Evolutionary conservation across 2,113 vertebrate species (phyloP).

Genomic region (Oreochromis aureus): DNA sequence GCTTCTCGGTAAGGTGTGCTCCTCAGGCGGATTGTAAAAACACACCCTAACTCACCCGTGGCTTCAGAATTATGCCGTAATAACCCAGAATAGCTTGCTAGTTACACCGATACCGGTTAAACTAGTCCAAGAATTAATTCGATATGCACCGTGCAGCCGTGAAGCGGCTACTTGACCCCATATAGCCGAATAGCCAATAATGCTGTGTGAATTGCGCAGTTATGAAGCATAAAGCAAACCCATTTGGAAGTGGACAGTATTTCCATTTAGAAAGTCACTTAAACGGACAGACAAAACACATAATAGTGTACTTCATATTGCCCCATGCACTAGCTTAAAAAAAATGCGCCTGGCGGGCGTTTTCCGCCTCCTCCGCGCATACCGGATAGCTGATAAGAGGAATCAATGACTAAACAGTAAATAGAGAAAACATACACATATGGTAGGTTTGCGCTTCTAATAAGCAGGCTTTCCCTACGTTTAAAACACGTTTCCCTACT

Average conservation of each 20-base stretch:
- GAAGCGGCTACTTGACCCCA: slow-evolving; percentile 1
- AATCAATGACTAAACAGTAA: slow-evolving; percentile 5
- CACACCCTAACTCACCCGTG: neutral
- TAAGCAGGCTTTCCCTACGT: fast-evolving
- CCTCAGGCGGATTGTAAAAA: slow-evolving; percentile 2
- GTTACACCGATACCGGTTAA: neutral
- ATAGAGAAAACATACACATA: neutral
- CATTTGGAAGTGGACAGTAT: neutral
- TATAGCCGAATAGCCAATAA: neutral
- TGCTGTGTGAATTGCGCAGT: slow-evolving; percentile 59
- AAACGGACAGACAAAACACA: neutral
- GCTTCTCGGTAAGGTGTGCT: slow-evolving; percentile 9
- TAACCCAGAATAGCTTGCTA: slow-evolving; percentile 5
- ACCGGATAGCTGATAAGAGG: neutral
- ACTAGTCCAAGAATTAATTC: slow-evolving; percentile 15
- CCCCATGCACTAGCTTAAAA: neutral
- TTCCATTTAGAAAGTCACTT: neutral
- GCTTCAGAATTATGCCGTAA: slow-evolving; percentile 21
- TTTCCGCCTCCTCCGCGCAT: slow-evolving; percentile 9
- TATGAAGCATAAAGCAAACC: slow-evolving; percentile 1
- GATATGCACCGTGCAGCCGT: neutral
- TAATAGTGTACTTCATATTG: fast-evolving
- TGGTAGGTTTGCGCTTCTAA: neutral
- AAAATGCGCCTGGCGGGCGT: slow-evolving; percentile 24
- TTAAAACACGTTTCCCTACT: neutral